These are phyloP conservation scores for Rhinoraja longicauda DNA, from an alignment of 2,797 vertebrate species.

Conservation along the genomic window DNA sequence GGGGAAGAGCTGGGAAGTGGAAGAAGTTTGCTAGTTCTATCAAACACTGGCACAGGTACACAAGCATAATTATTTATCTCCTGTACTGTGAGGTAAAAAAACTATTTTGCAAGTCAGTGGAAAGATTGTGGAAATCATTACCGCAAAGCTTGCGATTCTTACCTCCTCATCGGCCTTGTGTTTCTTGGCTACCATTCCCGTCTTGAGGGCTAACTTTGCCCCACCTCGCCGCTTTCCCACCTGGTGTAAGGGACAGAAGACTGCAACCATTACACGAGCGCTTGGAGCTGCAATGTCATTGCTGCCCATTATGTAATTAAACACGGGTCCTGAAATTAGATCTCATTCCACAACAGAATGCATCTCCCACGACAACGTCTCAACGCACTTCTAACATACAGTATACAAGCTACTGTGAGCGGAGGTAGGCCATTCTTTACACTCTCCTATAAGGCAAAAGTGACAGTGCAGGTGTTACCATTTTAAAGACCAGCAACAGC, in stretches of 20 bases:
- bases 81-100: not conserved
- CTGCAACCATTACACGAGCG: constrained; percentile 87
- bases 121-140: not conserved
- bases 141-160: constrained; percentile 41
- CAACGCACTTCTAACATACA: not conserved
- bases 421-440: constrained; percentile 13
- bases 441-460: constrained; percentile 19
- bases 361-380: constrained; percentile 13
- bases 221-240: constrained; percentile 95
- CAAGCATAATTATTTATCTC: not conserved
- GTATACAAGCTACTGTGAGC: not conserved
- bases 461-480: constrained; percentile 1
- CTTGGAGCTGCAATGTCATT: constrained; percentile 63
- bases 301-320: constrained; percentile 72
- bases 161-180: constrained; percentile 83
- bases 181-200: constrained; percentile 94
- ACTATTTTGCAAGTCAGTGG: not conserved
- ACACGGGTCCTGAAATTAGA: constrained; percentile 59
- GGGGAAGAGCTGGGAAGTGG: not conserved
- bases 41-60: not conserved
- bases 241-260: constrained; percentile 95
- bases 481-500: not conserved
- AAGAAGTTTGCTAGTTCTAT: not conserved
- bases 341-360: constrained; percentile 29
- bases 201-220: constrained; percentile 88